Evolutionary conservation across 2,888 invertebrate genomes (phyloP).

Genomic region (Schizotus pectinicornis): DNA sequence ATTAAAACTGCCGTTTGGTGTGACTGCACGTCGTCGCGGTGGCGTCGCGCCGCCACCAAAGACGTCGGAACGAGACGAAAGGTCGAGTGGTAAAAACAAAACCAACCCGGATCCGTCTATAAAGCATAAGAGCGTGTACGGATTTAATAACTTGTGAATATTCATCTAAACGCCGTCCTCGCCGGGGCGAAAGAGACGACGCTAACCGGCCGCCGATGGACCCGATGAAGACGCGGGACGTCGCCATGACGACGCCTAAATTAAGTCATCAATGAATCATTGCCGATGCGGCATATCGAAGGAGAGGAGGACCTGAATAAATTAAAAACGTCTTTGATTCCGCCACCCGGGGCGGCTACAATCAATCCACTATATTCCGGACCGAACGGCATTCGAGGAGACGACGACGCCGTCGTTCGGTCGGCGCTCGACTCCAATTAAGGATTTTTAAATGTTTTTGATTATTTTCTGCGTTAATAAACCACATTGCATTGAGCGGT

Average conservation of each 20-base stretch:
- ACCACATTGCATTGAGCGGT: constrained; percentile 46
- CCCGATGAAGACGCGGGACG: constrained; percentile 49
- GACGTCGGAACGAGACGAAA: constrained; percentile 29
- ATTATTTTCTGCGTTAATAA: constrained; percentile 51
- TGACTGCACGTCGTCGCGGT: constrained; percentile 32
- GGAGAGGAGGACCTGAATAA: constrained; percentile 45
- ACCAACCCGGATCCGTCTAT: constrained; percentile 39
- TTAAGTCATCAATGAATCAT: constrained; percentile 60
- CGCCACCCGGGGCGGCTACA: constrained; percentile 37
- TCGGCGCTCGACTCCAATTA: constrained; percentile 48
- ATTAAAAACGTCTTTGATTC: constrained; percentile 52
- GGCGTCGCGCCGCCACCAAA: constrained; percentile 1
- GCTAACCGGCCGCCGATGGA: constrained; percentile 31
- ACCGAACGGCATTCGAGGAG: not conserved
- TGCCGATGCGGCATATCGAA: constrained; percentile 53
- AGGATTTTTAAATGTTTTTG: constrained; percentile 51
- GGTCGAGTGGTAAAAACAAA: constrained; percentile 26
- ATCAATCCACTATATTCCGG: constrained; percentile 25
- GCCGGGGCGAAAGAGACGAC: constrained; percentile 46
- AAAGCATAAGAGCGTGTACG: constrained; percentile 56
- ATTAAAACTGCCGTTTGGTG: constrained; percentile 38
- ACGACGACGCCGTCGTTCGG: too few species aligned
- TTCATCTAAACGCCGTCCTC: constrained; percentile 53
- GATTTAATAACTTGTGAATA: constrained; percentile 61
- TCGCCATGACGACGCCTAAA: constrained; percentile 56